A percentile compares a stretch with the other conserved stretches of the same genome.
Conservation (phyloP, 2,888 invertebrate genomes). For the Orthosia gothica region DNA sequence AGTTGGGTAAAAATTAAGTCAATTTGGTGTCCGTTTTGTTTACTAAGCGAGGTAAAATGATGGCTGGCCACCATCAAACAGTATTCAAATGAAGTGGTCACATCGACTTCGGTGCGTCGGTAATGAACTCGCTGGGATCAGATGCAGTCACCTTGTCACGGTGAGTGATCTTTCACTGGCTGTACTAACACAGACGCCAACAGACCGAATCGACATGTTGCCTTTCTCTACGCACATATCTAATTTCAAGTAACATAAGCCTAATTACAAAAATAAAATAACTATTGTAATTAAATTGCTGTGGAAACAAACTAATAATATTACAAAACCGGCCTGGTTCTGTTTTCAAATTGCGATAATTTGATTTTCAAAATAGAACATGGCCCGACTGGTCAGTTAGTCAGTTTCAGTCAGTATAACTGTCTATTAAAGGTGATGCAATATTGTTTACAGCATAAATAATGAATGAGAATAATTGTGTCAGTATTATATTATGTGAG, state of each 20-base stretch:
- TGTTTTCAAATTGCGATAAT: constrained; percentile 3
- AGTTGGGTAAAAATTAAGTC: too few relatives aligned
- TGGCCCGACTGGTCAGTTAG: neutral
- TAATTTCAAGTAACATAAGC: constrained; percentile 51
- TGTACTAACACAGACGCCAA: constrained; percentile 41
- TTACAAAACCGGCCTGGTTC: neutral
- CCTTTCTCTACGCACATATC: constrained; percentile 62
- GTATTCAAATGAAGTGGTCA: constrained; percentile 66
- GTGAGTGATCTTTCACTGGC: constrained; percentile 56
- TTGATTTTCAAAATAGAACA: constrained; percentile 11
- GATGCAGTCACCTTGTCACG: constrained; percentile 60
- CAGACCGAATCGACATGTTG: constrained; percentile 59
- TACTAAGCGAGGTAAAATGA: constrained; percentile 27
- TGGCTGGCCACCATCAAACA: constrained; percentile 39
- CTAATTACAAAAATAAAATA: constrained; percentile 9
- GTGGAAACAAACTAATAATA: neutral
- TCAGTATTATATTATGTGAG: too few relatives aligned
- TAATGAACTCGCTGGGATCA: constrained; percentile 58
- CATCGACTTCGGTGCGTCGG: constrained; percentile 37
- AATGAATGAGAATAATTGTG: constrained; percentile 11
- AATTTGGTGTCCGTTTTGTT: constrained; percentile 14
- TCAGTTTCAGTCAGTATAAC: constrained; percentile 17
- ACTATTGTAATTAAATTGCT: neutral
- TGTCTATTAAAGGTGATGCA: constrained; percentile 2
- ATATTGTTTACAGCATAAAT: constrained; percentile 14